phyloP scores from a whole-genome alignment of 2,888 invertebrate genomes.

The Sialis lutaria region DNA sequence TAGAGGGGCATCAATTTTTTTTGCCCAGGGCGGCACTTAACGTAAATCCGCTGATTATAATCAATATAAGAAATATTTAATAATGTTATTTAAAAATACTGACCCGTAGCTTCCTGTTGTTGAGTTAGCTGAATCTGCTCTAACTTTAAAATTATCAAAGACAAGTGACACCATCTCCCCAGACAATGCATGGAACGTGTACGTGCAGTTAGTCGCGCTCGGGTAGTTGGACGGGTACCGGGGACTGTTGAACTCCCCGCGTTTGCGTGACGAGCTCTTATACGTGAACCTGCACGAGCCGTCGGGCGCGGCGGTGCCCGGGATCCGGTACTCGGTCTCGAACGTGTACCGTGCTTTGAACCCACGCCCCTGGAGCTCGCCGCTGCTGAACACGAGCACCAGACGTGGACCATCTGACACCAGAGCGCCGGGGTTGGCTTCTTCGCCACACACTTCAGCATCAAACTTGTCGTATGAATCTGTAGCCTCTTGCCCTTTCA shows the following conservation, averaged over 20 bases:
- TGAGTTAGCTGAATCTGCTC: conserved; percentile 62
- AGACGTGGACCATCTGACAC: conserved; percentile 84
- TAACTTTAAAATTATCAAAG: conserved; percentile 82
- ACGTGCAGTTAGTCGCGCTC: conserved; percentile 86
- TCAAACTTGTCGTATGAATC: conserved; percentile 90
- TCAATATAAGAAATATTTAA: no score
- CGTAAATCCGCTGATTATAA: no score
- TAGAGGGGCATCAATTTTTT: no score
- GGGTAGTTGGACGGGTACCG: conserved; percentile 95
- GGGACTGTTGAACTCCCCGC: conserved; percentile 89
- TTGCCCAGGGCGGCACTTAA: no score
- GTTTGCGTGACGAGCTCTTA: conserved; percentile 68
- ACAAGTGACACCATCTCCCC: conserved; percentile 82
- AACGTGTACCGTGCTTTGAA: conserved; percentile 80
- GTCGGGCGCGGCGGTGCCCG: conserved; percentile 84
- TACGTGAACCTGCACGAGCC: conserved; percentile 87
- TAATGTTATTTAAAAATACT: conserved; percentile 13
- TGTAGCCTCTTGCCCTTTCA: conserved; percentile 81
- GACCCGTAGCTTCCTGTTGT: conserved; percentile 61
- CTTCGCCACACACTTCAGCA: conserved; percentile 77
- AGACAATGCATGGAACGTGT: conserved; percentile 69
- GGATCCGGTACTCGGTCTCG: conserved; percentile 84
- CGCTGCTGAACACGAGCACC: conserved; percentile 89
- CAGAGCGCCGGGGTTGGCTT: conserved; percentile 56
- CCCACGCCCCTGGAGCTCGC: conserved; percentile 75